Base-by-base conservation (phyloP, 2,797 vertebrate genomes). In the Glossophaga mutica region DNA sequence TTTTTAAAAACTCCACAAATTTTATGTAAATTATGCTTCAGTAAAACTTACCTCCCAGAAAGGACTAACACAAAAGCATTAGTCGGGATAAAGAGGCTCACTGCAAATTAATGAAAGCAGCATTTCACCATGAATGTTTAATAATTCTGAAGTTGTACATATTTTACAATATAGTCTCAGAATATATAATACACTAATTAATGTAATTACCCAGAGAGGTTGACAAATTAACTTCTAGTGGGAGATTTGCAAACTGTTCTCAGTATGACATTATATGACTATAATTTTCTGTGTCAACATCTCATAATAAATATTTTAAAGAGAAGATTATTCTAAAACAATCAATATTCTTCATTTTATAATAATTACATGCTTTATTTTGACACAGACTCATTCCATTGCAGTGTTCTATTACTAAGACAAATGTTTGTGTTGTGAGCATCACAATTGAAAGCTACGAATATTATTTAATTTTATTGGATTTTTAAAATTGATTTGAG, bases 401-500 rank as follows among this genome's bases (percentile, higher is more conserved):
- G 22, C 34, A 87, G 0, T 86, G 55, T 77, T 96, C 94, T 94
- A 52, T 82, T 94, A 46, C 3, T 68, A 86, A 89, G 82, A 87
- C 95, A 94, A 97, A 83, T 92, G 10, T 59, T 71, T 89, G 9
- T 59, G 57, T 94, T 48, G 32, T 92, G 26, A 57, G 24, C 88
- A 16, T 88, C 95, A 95, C 67, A 95, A 12, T 86, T 87, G 87
- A 94, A 94, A 81, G 26, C 44, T 34, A 48, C 81, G 52, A 94
- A 90, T 90, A 71, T 59, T 96, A 78, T 70, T 94, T 96, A 85
- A 95, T 65, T 96, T 68, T 78, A 65, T 10, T 92, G 46, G 34
- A 22, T 78, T 65, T 65, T 65, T 65, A 16, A 65, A 16, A 65
- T 18, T 65, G 29, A n/a, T 65, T 65, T 65, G 62, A 65, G 62